Percentiles rank a stretch among this genome's conserved stretches.
These are phyloP conservation scores for Sorex araneus DNA, from an alignment of 2,113 vertebrate species.

Conservation along the genomic window DNA sequence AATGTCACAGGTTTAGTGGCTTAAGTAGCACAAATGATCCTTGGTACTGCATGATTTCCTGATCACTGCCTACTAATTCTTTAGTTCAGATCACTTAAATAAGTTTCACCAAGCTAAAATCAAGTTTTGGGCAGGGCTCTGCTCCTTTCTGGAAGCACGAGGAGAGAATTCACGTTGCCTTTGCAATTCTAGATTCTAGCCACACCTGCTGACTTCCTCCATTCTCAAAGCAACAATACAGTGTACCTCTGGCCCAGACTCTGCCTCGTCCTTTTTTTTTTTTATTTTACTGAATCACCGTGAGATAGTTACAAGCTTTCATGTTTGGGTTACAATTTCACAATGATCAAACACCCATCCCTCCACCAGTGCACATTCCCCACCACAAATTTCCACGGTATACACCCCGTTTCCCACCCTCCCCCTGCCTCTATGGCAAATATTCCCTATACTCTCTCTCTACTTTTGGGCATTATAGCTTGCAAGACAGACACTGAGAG, in stretches of 20 bases:
- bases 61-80: neutral
- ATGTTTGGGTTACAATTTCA: too few species aligned
- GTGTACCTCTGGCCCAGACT: neutral
- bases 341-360: too few species aligned
- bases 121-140: neutral
- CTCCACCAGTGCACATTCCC: too few species aligned
- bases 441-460: too few species aligned
- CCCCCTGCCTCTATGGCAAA: too few species aligned
- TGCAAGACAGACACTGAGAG: too few species aligned
- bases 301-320: too few species aligned
- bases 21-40: neutral
- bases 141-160: neutral
- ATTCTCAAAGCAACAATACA: neutral
- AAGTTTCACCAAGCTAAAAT: neutral
- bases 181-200: neutral
- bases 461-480: too few species aligned
- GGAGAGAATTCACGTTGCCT: neutral
- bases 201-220: neutral
- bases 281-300: too few species aligned
- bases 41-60: too few species aligned
- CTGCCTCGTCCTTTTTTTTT: neutral
- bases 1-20: neutral
- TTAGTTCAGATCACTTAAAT: conserved; percentile 8
- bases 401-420: too few species aligned
- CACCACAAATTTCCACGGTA: too few species aligned